Percentiles rank a stretch among this genome's conserved stretches.
Evolutionary conservation across 2,888 invertebrate genomes (phyloP).

Genomic region (Cancer borealis): DNA sequence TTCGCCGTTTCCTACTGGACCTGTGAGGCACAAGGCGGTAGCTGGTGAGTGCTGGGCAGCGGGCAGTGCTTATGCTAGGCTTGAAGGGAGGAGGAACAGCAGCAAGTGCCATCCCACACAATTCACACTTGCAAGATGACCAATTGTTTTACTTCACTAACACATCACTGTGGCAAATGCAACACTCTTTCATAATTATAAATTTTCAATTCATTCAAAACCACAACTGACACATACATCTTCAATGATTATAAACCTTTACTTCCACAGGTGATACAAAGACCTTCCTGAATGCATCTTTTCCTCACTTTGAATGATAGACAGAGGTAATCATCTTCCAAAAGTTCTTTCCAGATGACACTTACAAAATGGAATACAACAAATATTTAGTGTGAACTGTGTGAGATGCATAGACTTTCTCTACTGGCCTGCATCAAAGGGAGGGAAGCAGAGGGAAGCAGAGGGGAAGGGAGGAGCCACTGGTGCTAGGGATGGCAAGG

Average conservation of each 20-base stretch:
- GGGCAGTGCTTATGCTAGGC: slow-evolving; percentile 27
- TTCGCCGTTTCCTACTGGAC: slow-evolving; percentile 78
- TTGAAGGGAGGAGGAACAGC: slow-evolving; percentile 11
- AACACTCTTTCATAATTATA: neutral
- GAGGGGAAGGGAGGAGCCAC: neutral
- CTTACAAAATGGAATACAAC: neutral
- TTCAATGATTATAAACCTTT: neutral
- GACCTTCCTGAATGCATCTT: neutral
- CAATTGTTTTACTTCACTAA: neutral
- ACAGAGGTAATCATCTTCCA: neutral
- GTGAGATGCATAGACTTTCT: neutral
- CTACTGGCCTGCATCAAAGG: neutral
- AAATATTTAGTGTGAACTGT: neutral
- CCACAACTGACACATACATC: neutral
- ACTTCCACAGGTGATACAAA: neutral
- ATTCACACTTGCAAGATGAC: neutral
- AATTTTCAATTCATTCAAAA: neutral
- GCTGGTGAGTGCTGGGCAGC: slow-evolving; percentile 58
- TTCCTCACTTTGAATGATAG: neutral
- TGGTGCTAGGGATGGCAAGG: neutral
- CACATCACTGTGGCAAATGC: neutral
- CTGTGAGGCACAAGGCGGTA: slow-evolving; percentile 69
- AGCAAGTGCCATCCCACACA: neutral
- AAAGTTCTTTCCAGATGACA: neutral
- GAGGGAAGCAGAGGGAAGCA: neutral